Evolutionary conservation across 1,140 invertebrate species (phyloP), one percentile per base, ranked within the genome.

Genomic region (Drosophila rufa): DNA sequence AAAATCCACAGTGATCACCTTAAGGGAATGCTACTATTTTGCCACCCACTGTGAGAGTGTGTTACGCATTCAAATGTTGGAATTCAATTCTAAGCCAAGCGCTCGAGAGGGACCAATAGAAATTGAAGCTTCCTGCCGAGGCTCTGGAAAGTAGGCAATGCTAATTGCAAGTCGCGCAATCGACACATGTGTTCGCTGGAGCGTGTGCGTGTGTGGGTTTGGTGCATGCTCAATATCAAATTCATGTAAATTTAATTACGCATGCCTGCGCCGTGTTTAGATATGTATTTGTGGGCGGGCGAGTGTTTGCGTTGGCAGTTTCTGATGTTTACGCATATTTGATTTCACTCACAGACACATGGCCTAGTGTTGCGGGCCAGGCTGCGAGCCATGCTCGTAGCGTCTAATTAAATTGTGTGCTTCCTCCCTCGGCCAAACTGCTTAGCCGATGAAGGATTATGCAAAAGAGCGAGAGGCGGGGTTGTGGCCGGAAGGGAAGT

Each of bases 181-280:
- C n/a, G 50, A 40, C 19, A 33, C 47, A 42, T 45, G 61, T 46
- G 67, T 58, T 33, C 25, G 56, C 17, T 19, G 59, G 14, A 53
- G 55, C 38, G 48, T 48, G 36, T 61, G 27, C 59, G 15, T 57
- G 33, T 53, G 50, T 51, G 57, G 43, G 40, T 43, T 38, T 27
- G 11, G 25, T 59, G 50, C 78, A 66, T 87, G 79, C 82, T 84
- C 80, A 89, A 87, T 87, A 87, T 87, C 84, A 87, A 77, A 87
- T 87, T 87, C 84, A 87, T 87, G 84, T 87, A 87, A 89, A 87
- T 87, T 87, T 87, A 87, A 87, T 87, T 89, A 87, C 84, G 84
- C 84, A 84, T 89, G 84, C 80, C 74, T 76, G 77, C 80, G 58
- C 78, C 84, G 59, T 89, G 84, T 84, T 78, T 78, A 77, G 62